phyloP scores from a whole-genome alignment of 2,888 invertebrate species.

The Drosophila recens region DNA sequence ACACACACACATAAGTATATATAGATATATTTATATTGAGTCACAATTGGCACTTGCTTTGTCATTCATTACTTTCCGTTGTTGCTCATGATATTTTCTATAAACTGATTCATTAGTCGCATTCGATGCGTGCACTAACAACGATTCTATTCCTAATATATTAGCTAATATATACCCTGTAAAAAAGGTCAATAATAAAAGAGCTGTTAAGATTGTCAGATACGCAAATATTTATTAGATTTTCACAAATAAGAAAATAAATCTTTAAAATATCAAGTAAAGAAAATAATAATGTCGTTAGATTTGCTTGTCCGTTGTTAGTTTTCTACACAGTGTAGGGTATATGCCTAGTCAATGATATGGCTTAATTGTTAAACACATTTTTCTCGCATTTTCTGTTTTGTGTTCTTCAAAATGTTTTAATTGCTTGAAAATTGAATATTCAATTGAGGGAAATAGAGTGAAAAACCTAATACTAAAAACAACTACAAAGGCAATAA shows the following conservation, averaged over 20 bases:
- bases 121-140: conserved; percentile 33
- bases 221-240: no score
- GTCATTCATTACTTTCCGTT: conserved; percentile 47
- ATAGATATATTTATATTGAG: conserved; percentile 37
- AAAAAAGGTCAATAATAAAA: background rate
- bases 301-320: background rate
- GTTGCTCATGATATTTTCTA: conserved; percentile 32
- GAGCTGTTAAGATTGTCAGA: background rate
- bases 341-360: conserved; percentile 3
- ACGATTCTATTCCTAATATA: conserved; percentile 15
- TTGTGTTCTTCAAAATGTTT: conserved; percentile 69
- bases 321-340: background rate
- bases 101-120: conserved; percentile 50
- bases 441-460: conserved; percentile 65
- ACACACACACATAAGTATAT: background rate
- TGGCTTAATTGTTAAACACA: background rate
- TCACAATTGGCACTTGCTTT: conserved; percentile 63
- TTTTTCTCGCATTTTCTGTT: conserved; percentile 19
- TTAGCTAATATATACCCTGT: conserved; percentile 25
- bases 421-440: conserved; percentile 74
- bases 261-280: no score
- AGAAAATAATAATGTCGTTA: no score
- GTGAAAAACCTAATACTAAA: conserved; percentile 16
- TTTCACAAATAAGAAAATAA: no score
- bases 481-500: conserved; percentile 27